A percentile compares a stretch with the other conserved stretches of the same genome.
Conservation (phyloP, 1,140 invertebrate species). For the Leptinotarsa defecta region DNA sequence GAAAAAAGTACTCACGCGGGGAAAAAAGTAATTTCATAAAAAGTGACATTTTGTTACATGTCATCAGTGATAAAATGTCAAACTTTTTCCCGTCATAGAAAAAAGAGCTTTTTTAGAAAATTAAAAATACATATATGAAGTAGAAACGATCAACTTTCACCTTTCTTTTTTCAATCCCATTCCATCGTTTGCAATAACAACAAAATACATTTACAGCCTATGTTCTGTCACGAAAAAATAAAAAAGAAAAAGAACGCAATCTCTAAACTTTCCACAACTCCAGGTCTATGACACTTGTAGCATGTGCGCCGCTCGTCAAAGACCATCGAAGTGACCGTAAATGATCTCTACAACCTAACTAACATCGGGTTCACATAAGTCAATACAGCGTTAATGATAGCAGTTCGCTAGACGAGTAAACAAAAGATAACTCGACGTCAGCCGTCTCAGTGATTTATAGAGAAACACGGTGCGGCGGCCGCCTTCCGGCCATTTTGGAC, state of each 20-base stretch:
- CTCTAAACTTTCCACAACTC: background rate
- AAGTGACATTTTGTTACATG: no score
- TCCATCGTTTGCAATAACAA: background rate
- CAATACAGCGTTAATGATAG: background rate
- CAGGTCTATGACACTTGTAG: background rate
- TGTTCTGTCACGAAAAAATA: no score
- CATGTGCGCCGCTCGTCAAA: background rate
- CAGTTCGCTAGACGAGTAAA: background rate
- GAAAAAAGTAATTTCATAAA: no score
- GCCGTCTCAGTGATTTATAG: background rate
- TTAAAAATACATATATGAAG: no score
- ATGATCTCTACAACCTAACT: background rate
- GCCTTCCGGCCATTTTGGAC: background rate
- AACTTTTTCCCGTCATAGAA: no score
- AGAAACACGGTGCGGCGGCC: background rate
- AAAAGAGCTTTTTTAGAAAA: no score
- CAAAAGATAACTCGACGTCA: slow-evolving; percentile 1
- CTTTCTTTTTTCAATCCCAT: background rate
- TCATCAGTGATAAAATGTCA: no score
- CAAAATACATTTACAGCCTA: background rate
- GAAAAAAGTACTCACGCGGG: no score
- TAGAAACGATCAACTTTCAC: no score
- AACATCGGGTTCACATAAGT: background rate
- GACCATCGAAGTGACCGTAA: background rate
- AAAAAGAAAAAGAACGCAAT: background rate